Evolutionary conservation across 2,113 vertebrate genomes (phyloP), one percentile per base, ranked within the genome.

Genomic region (Pteronura brasiliensis): DNA sequence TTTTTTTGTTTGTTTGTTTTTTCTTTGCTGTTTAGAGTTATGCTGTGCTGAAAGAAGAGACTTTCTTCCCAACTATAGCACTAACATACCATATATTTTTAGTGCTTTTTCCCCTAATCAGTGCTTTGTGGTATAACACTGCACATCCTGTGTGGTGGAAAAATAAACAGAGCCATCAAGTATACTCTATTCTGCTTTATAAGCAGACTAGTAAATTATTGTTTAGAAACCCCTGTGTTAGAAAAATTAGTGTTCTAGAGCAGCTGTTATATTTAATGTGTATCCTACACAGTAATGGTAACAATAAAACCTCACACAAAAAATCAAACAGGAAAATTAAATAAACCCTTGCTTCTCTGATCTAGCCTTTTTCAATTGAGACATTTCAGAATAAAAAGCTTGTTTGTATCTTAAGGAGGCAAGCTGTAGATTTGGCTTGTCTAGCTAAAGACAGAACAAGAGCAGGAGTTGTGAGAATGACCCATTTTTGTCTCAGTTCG

Each of bases 151-250:
- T 61, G n/a, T 80, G 80, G 29, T 31, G 27, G 67, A 63, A 34
- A 42, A 81, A 63, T 27, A 67, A 57, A 77, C 27, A 84, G 44
- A 92, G 34, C 23, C 29, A 34, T 59, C 39, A 63, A 9, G 42
- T 80, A 55, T 39, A 12, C 57, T 61, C 12, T 31, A 1, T 49
- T 89, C 85, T 89, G 69, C 44, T 96, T 98, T 57, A 93, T 79
- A 98, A 93, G 83, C 88, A 96, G 98, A 98, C 84, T 92, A 88
- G 95, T 97, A 98, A 96, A 97, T 80, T 83, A 95, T 97, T 67
- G 49, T 92, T 98, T 98, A 97, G 94, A 96, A 88, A 96, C 25
- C 11, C 90, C 95, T 52, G 52, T 97, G 95, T 95, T 97, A 95
- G 97, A 97, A 97, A 97, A 98, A 97, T 89, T 82, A 84, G 17